A percentile compares a stretch with the other conserved stretches of the same genome.
phyloP scores from a whole-genome alignment of 2,797 vertebrate genomes.

The Rhodeus uyekii region DNA sequence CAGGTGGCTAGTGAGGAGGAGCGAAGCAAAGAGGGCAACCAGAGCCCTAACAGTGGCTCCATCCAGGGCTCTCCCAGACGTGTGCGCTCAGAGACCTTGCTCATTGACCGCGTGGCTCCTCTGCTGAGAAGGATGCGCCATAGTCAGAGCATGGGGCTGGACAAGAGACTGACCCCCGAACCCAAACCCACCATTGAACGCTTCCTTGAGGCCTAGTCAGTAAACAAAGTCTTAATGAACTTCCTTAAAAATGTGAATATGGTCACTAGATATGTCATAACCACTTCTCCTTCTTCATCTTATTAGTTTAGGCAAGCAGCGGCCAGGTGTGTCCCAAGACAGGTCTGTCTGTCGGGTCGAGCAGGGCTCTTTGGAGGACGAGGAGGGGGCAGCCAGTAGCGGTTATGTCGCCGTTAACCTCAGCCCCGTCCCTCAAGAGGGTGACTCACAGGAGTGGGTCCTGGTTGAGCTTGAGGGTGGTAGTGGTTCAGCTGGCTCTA shows the following conservation, averaged over 20 bases:
- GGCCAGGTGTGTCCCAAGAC: slow-evolving; percentile 72
- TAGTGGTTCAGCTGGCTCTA: slow-evolving; percentile 81
- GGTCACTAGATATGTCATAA: slow-evolving; percentile 7
- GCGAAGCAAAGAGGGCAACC: slow-evolving; percentile 90
- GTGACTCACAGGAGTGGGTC: slow-evolving; percentile 96
- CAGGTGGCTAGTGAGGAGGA: slow-evolving; percentile 94
- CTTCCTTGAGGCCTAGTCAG: slow-evolving; percentile 93
- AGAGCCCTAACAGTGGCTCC: slow-evolving; percentile 86
- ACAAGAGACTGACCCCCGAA: slow-evolving; percentile 90
- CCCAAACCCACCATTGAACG: slow-evolving; percentile 94
- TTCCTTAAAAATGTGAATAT: background rate
- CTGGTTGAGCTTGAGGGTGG: slow-evolving; percentile 92
- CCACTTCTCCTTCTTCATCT: slow-evolving; percentile 48
- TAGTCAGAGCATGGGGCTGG: slow-evolving; percentile 95
- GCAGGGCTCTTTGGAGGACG: slow-evolving; percentile 80
- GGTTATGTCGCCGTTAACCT: slow-evolving; percentile 93
- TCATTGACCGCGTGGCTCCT: slow-evolving; percentile 86
- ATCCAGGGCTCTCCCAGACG: slow-evolving; percentile 90
- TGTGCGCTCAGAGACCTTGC: slow-evolving; percentile 92
- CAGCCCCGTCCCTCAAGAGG: slow-evolving; percentile 88
- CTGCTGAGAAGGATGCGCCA: slow-evolving; percentile 90
- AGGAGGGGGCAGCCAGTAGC: slow-evolving; percentile 85
- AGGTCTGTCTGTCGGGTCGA: slow-evolving; percentile 82
- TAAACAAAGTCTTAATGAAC: slow-evolving; percentile 38
- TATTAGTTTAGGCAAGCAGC: slow-evolving; percentile 74